These are phyloP conservation scores for Osedax fenrisi DNA, from an alignment of 2,888 invertebrate genomes.

Conservation along the genomic window DNA sequence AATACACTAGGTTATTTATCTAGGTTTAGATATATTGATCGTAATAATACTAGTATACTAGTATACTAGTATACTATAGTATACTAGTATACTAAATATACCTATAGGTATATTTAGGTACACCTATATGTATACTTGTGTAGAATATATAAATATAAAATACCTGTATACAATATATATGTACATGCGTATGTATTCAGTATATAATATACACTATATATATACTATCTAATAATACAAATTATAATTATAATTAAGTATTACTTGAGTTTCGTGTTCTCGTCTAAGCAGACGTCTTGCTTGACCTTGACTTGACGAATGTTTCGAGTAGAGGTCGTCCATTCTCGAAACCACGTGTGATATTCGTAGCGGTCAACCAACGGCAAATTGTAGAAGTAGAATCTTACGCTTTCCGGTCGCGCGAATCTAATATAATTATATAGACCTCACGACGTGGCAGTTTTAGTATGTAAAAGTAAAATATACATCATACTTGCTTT, in stretches of 20 bases:
- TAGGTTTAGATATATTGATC: too few species aligned
- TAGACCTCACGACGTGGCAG: too few species aligned
- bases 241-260: not conserved
- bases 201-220: not conserved
- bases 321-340: conserved; percentile 28
- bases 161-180: not conserved
- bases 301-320: not conserved
- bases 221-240: not conserved
- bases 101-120: not conserved
- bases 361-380: conserved; percentile 29
- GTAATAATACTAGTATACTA: too few species aligned
- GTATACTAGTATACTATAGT: too few species aligned
- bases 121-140: not conserved
- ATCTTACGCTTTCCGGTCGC: conserved; percentile 37
- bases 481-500: too few species aligned
- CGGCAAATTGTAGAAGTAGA: conserved; percentile 35
- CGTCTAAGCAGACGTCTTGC: not conserved
- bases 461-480: too few species aligned
- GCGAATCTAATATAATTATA: too few species aligned
- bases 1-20: too few species aligned
- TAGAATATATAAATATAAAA: not conserved
- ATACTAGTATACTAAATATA: not conserved
- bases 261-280: not conserved
- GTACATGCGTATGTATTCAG: not conserved
- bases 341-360: conserved; percentile 38